Evolutionary conservation across 2,113 vertebrate genomes (phyloP).

Genomic region (Hiodon alosoides): DNA sequence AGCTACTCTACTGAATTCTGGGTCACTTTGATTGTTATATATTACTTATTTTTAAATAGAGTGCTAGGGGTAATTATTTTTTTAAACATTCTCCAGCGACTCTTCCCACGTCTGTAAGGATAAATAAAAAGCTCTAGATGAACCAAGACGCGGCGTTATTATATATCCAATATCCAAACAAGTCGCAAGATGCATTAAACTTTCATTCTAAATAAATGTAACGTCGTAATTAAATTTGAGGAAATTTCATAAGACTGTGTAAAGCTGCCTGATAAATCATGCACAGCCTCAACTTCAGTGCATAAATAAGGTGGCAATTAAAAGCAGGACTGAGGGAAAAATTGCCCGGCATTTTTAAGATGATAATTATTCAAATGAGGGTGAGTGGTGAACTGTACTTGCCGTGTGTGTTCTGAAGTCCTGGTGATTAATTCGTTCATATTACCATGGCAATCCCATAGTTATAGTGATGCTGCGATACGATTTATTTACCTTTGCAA

Average conservation of each 20-base stretch:
- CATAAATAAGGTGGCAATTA: constrained; percentile 67
- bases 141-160: constrained; percentile 28
- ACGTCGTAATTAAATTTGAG: constrained; percentile 75
- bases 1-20: too few relatives aligned
- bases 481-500: constrained; percentile 93
- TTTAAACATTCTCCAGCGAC: too few relatives aligned
- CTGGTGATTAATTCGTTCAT: constrained; percentile 57
- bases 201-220: constrained; percentile 69
- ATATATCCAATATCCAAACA: constrained; percentile 48
- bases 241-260: constrained; percentile 61
- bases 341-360: constrained; percentile 42
- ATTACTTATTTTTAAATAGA: too few relatives aligned
- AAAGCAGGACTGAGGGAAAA: constrained; percentile 33
- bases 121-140: background rate
- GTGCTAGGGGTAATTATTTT: too few relatives aligned
- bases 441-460: constrained; percentile 68
- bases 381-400: constrained; percentile 56
- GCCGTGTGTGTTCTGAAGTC: constrained; percentile 59
- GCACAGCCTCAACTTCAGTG: constrained; percentile 54
- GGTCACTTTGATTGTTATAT: too few relatives aligned
- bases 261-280: constrained; percentile 67
- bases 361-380: constrained; percentile 70
- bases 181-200: constrained; percentile 55
- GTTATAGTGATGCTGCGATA: constrained; percentile 72
- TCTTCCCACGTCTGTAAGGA: too few relatives aligned